Conservation (phyloP, 2,888 invertebrate species). For the Sinotaia quadrata region DNA sequence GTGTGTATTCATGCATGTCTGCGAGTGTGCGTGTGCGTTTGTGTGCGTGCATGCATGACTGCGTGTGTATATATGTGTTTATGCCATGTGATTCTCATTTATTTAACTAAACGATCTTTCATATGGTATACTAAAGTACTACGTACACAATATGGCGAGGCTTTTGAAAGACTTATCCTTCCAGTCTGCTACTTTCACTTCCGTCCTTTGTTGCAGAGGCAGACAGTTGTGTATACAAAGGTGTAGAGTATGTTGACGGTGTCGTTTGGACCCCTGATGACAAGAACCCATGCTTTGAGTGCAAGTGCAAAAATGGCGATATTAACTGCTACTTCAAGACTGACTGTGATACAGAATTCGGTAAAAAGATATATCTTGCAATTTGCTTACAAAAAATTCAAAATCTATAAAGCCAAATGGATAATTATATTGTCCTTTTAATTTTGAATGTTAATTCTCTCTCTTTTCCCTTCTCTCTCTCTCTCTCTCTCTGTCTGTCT, state of each 20-base stretch:
- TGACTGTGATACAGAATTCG: neutral
- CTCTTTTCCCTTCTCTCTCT: neutral
- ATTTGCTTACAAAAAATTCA: no score
- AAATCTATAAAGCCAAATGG: no score
- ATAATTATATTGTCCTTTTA: no score
- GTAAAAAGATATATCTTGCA: no score
- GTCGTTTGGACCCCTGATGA: slow-evolving; percentile 27
- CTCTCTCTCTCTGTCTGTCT: no score
- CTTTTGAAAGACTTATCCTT: no score
- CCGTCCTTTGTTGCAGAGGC: slow-evolving; percentile 4
- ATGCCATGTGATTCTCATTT: no score
- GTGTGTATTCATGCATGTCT: neutral
- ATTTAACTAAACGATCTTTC: no score
- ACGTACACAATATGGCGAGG: no score
- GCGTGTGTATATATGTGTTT: neutral
- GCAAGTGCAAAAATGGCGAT: slow-evolving; percentile 27
- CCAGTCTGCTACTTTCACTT: neutral
- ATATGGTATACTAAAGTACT: no score
- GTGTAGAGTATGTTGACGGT: slow-evolving; percentile 23
- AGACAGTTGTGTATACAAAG: slow-evolving; percentile 24
- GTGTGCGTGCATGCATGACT: neutral
- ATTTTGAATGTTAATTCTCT: no score
- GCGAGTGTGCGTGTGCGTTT: no score
- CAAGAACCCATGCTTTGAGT: slow-evolving; percentile 26
- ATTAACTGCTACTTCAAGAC: slow-evolving; percentile 14